A percentile compares a stretch with the other conserved stretches of the same genome.
Evolutionary conservation across 2,113 vertebrate species (phyloP).

Genomic region (Chloebia gouldiae): DNA sequence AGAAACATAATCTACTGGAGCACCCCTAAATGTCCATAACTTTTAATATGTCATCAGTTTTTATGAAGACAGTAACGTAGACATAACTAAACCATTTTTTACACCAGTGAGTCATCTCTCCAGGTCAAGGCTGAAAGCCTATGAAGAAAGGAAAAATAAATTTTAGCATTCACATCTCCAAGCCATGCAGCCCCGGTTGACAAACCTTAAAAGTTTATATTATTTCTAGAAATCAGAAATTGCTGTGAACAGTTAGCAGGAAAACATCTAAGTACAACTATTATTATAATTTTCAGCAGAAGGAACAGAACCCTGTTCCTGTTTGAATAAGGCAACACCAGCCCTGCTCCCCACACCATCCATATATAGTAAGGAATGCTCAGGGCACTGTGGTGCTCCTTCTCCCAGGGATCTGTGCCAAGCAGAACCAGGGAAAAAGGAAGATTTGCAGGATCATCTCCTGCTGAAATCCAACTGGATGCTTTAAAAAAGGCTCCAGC

Average conservation of each 20-base stretch:
- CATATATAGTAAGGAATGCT: conserved; percentile 60
- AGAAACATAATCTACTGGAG: not conserved
- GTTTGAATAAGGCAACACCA: not conserved
- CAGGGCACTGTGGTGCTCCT: not conserved
- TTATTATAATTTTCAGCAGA: not conserved
- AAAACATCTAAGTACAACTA: not conserved
- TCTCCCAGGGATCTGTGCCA: not conserved
- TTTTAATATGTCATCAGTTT: not conserved
- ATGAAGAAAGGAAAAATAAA: not conserved
- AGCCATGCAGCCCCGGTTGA: not conserved
- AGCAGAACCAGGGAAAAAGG: not conserved
- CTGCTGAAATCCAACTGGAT: not conserved
- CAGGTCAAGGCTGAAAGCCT: not conserved
- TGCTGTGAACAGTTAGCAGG: not conserved
- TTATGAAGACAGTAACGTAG: not conserved
- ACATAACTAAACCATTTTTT: not conserved
- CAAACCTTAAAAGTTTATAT: not conserved
- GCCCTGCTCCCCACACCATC: not conserved
- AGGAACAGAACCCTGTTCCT: not conserved
- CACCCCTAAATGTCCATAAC: not conserved
- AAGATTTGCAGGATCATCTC: not conserved
- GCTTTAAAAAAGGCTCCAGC: not conserved
- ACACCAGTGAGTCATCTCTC: not conserved
- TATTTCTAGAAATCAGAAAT: not conserved
- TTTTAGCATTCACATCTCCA: not conserved